A percentile compares a stretch with the other conserved stretches of the same genome.
These are phyloP conservation scores for Drosophila seguyi DNA, from an alignment of 1,140 invertebrate species.

Conservation along the genomic window DNA sequence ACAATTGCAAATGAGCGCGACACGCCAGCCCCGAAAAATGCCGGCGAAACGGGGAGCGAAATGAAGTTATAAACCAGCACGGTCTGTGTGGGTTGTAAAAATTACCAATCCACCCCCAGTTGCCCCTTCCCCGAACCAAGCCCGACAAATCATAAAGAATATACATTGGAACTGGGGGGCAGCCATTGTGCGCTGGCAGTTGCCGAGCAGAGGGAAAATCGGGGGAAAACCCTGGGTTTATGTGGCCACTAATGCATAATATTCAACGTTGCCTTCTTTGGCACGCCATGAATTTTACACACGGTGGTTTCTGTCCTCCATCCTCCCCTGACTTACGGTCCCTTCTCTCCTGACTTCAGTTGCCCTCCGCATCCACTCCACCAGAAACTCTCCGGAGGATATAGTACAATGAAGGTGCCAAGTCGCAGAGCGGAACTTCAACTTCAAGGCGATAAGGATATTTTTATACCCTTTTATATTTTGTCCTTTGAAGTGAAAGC, in stretches of 20 bases:
- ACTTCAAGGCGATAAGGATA: not conserved
- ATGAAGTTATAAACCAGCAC: constrained; percentile 76
- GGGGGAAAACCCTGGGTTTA: constrained; percentile 18
- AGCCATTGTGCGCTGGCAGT: constrained; percentile 42
- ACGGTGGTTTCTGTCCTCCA: constrained; percentile 20
- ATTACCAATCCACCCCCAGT: constrained; percentile 40
- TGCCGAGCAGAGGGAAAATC: constrained; percentile 5
- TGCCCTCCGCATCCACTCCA: not conserved
- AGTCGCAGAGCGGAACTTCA: not conserved
- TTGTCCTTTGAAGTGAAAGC: no score
- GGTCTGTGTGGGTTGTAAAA: constrained; percentile 64
- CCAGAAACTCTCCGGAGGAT: constrained; percentile 13
- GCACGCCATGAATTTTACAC: constrained; percentile 78
- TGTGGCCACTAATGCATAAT: constrained; percentile 73
- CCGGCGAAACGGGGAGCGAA: constrained; percentile 39
- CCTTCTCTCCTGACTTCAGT: not conserved
- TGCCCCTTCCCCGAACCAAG: not conserved
- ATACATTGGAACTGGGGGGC: constrained; percentile 47
- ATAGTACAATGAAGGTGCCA: constrained; percentile 17
- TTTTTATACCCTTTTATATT: constrained; percentile 1
- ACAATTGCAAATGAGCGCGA: constrained; percentile 76
- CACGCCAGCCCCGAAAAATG: constrained; percentile 61
- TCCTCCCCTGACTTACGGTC: constrained; percentile 8
- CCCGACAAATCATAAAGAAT: constrained; percentile 54
- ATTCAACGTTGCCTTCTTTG: constrained; percentile 73